Percentiles rank a stretch among this genome's conserved stretches.
phyloP scores from a whole-genome alignment of 2,113 vertebrate species.

The Megaceryle maxima region DNA sequence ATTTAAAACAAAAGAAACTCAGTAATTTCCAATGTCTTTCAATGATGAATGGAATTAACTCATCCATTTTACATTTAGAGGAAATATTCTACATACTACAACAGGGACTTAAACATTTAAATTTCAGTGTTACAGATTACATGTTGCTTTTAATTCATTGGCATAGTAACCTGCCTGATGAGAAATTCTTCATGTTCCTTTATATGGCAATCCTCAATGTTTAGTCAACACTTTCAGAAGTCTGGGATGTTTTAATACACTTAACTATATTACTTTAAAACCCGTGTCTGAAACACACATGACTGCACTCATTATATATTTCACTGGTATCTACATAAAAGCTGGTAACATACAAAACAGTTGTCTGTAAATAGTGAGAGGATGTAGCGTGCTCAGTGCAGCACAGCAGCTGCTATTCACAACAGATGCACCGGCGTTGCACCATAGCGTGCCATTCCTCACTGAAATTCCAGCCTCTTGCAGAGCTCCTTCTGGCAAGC shows the following conservation, averaged over 20 bases:
- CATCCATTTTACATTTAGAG: neutral
- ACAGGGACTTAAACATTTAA: neutral
- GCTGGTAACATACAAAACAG: neutral
- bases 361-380: neutral
- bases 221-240: conserved; percentile 15
- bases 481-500: conserved; percentile 41
- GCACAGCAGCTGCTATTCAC: conserved; percentile 55
- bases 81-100: neutral
- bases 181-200: neutral
- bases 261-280: neutral
- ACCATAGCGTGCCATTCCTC: neutral
- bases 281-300: neutral
- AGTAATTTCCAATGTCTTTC: neutral
- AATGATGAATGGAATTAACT: neutral
- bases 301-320: neutral
- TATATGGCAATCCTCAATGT: neutral
- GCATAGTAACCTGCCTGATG: neutral
- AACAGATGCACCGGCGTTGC: neutral
- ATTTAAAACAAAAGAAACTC: conserved; percentile 18
- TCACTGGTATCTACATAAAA: neutral
- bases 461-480: conserved; percentile 41
- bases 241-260: neutral
- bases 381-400: neutral
- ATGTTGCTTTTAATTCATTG: neutral
- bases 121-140: neutral